A percentile compares a stretch with the other conserved stretches of the same genome.
Conservation (phyloP, 2,113 vertebrate genomes). For the Castor canadensis region DNA sequence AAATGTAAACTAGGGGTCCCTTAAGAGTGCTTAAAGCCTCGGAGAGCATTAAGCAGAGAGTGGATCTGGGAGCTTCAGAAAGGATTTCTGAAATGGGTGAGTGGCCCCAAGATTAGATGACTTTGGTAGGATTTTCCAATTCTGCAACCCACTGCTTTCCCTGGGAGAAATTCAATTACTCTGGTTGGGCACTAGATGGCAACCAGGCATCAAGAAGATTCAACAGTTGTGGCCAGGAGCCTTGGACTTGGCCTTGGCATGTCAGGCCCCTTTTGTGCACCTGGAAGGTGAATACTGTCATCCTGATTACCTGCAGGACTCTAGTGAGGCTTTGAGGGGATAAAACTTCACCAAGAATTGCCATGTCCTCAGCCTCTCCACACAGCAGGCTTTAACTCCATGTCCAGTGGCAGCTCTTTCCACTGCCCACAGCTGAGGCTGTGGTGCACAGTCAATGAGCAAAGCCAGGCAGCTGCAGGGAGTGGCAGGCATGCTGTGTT, state of each 20-base stretch:
- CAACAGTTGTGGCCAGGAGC: neutral
- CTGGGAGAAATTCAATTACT: neutral
- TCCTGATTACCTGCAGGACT: neutral
- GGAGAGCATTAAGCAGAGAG: neutral
- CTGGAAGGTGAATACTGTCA: neutral
- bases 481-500: too few species aligned
- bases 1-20: accelerated
- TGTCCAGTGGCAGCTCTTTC: accelerated
- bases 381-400: neutral
- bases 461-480: neutral
- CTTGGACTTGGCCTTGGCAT: neutral
- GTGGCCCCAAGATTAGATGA: accelerated
- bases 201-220: neutral
- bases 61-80: neutral
- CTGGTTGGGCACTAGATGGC: slow-evolving; percentile 45
- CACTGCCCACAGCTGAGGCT: neutral
- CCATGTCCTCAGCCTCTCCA: accelerated
- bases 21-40: too few species aligned
- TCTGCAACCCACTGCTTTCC: accelerated
- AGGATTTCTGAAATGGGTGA: neutral
- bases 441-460: accelerated
- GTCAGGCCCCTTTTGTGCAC: too few species aligned
- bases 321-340: accelerated
- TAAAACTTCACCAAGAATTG: neutral
- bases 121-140: accelerated